Conservation (phyloP, 2,888 invertebrate species). For the Aspidiotus rigidus region DNA sequence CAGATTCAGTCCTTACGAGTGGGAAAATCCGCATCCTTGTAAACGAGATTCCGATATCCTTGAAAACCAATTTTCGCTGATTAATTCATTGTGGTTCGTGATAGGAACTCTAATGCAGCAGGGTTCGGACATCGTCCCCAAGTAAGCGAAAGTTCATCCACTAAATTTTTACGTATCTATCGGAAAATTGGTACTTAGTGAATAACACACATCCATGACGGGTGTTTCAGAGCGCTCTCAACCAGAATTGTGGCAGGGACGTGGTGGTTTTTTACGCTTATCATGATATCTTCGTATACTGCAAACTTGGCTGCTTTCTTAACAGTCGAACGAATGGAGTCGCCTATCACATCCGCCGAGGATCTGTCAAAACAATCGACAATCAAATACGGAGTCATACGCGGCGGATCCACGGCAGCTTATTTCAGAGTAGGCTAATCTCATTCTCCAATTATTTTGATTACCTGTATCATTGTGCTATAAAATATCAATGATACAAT, state of each 20-base stretch:
- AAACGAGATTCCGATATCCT: constrained; percentile 73
- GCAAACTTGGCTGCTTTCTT: constrained; percentile 91
- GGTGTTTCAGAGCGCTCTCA: constrained; percentile 61
- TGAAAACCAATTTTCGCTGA: constrained; percentile 82
- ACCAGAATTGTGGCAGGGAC: constrained; percentile 83
- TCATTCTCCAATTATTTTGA: neutral
- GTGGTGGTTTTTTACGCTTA: constrained; percentile 93
- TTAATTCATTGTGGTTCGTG: constrained; percentile 92
- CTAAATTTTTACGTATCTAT: too few relatives aligned
- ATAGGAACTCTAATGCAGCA: constrained; percentile 87
- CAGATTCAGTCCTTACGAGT: constrained; percentile 88
- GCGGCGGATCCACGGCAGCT: constrained; percentile 83
- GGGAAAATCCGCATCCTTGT: constrained; percentile 80
- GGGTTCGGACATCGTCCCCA: constrained; percentile 84
- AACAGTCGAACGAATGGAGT: constrained; percentile 86
- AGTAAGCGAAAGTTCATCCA: constrained; percentile 51
- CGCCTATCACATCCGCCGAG: constrained; percentile 89
- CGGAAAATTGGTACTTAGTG: neutral
- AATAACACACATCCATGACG: neutral
- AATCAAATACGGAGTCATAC: constrained; percentile 92
- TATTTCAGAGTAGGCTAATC: constrained; percentile 77
- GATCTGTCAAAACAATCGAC: constrained; percentile 92
- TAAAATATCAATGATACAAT: too few relatives aligned
- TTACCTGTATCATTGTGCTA: too few relatives aligned
- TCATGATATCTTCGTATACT: constrained; percentile 94